Percentiles rank a stretch among this genome's conserved stretches.
Conservation (phyloP, 2,888 invertebrate genomes). For the Andrena hattorfiana region DNA sequence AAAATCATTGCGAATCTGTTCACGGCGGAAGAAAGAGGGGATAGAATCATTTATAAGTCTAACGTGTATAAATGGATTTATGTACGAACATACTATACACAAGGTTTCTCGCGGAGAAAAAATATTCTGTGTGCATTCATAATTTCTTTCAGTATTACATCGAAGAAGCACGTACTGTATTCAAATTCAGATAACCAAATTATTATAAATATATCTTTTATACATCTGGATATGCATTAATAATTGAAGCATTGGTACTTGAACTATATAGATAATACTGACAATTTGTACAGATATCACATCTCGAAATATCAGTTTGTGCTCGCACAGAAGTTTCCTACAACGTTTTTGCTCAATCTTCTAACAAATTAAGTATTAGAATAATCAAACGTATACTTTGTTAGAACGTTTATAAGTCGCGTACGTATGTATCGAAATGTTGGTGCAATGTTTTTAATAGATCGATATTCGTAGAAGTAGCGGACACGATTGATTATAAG, state of each 20-base stretch:
- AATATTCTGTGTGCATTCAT: slow-evolving; percentile 16
- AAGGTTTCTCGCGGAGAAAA: slow-evolving; percentile 32
- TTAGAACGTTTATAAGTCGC: slow-evolving; percentile 44
- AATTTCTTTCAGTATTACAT: slow-evolving; percentile 54
- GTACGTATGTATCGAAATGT: slow-evolving; percentile 40
- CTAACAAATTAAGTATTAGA: slow-evolving; percentile 66
- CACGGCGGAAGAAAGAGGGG: slow-evolving; percentile 40
- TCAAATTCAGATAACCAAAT: slow-evolving; percentile 23
- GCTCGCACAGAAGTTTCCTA: slow-evolving; percentile 62
- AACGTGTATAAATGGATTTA: slow-evolving; percentile 49
- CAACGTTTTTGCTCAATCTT: slow-evolving; percentile 78
- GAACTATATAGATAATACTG: slow-evolving; percentile 10
- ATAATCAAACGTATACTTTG: slow-evolving; percentile 51
- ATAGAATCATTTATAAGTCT: slow-evolving; percentile 42
- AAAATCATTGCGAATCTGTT: slow-evolving; percentile 47
- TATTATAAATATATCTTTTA: slow-evolving; percentile 47
- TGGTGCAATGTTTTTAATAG: slow-evolving; percentile 59
- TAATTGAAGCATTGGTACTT: slow-evolving; percentile 23
- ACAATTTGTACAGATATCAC: slow-evolving; percentile 20
- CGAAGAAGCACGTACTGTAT: slow-evolving; percentile 23
- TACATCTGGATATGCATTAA: slow-evolving; percentile 50
- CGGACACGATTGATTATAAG: background rate
- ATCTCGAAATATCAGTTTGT: slow-evolving; percentile 34
- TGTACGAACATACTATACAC: slow-evolving; percentile 41
- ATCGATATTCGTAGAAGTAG: slow-evolving; percentile 52